A percentile compares a stretch with the other conserved stretches of the same genome.
These are phyloP conservation scores for Ceuthmochares aereus DNA, from an alignment of 2,113 vertebrate species.

Conservation along the genomic window DNA sequence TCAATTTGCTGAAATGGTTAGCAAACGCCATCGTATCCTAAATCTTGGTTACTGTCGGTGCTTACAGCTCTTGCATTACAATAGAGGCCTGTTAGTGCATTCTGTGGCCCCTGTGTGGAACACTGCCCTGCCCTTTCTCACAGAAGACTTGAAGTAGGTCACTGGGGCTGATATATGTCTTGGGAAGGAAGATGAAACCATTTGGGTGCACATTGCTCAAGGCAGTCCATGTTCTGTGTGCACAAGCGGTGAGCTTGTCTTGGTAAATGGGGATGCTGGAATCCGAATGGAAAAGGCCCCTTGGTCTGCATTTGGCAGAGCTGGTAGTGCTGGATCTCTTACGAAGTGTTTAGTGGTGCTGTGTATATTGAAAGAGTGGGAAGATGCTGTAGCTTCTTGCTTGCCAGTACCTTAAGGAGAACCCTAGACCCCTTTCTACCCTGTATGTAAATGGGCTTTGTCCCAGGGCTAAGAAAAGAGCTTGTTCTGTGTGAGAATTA, in stretches of 20 bases:
- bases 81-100: background rate
- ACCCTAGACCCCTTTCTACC: background rate
- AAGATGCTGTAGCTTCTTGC: background rate
- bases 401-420: background rate
- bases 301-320: background rate
- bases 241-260: background rate
- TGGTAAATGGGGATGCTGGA: background rate
- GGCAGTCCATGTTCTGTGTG: rapidly evolving
- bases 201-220: background rate
- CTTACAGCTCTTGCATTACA: background rate
- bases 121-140: background rate
- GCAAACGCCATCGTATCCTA: background rate
- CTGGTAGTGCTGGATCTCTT: background rate
- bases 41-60: background rate
- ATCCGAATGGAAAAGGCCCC: background rate
- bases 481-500: background rate
- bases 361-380: background rate
- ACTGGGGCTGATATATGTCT: background rate
- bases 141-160: background rate
- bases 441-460: background rate
- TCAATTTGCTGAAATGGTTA: background rate
- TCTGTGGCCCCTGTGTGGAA: background rate
- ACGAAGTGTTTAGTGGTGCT: background rate
- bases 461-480: background rate
- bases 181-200: background rate